Evolutionary conservation across 2,113 vertebrate genomes (phyloP), one percentile per base, ranked within the genome.

Genomic region (Malurus elegans): DNA sequence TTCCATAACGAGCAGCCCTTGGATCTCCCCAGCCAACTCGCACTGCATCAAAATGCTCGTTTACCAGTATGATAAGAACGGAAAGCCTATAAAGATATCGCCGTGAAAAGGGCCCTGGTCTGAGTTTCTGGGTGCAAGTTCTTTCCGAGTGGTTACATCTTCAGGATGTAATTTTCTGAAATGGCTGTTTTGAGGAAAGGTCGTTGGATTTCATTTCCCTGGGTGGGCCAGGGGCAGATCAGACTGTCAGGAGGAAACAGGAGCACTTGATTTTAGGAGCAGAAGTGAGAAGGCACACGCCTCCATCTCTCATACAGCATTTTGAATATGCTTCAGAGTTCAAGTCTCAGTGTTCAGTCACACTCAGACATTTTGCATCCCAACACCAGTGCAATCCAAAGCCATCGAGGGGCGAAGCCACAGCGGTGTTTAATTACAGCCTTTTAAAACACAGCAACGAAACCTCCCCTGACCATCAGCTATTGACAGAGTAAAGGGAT

Each of bases 31-130:
- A 0, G 99, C 99, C 93, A 99, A 99, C 97, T 99, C 99, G 18
- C 99, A 99, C 96, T 99, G 99, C 97, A 99, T 99, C 98, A 99
- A 99, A 98, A 99, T 99, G 99, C 97, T 99, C 88, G 99, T 99
- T 88, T 99, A 99, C 96, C 99, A 99, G 96, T 99, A 99, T 6
- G 99, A 99, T 98, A 99, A 99, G 97, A 99, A 99, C 5, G 99
- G 99, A 45, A 99, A 99, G 74, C 99, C 99, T 94, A 98, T 99
- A 96, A 99, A 99, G 89, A 98, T 99, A 90, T 99, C 99, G 45
- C 99, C 99, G 2, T 99, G 98, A 99, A 50, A 90, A 29, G 86
- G 76, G 53, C 34, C 44, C 5, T 12, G 48, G 54, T 13, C 62
- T 60, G 53, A 79, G 62, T 67, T 94, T 70, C 79, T 10, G 38